Evolutionary conservation across 2,888 invertebrate genomes (phyloP).

Genomic region (Alsophila aescularia): DNA sequence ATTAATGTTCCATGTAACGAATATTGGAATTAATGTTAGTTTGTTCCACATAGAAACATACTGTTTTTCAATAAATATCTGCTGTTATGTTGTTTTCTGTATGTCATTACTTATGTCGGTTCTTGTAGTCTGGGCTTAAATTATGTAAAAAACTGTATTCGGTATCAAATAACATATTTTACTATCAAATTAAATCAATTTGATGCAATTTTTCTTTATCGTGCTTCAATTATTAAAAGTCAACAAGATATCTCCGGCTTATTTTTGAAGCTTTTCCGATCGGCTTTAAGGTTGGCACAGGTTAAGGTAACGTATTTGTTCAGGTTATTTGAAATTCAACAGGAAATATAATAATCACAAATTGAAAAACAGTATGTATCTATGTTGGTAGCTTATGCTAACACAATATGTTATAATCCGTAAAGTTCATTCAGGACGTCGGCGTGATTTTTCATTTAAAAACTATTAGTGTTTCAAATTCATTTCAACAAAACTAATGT

Average conservation of each 20-base stretch:
- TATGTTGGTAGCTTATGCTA: neutral
- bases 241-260: neutral
- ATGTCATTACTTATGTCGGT: neutral
- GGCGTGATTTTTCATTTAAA: neutral
- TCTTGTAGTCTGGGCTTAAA: too few relatives aligned
- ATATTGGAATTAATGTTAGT: conserved; percentile 48
- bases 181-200: neutral
- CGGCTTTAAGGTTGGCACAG: too few relatives aligned
- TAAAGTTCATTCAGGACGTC: neutral
- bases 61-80: conserved; percentile 12
- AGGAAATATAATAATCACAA: neutral
- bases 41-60: conserved; percentile 35
- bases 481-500: neutral
- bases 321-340: too few relatives aligned
- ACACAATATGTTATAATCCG: neutral
- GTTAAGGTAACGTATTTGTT: too few relatives aligned
- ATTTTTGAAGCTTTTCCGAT: too few relatives aligned
- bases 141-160: neutral
- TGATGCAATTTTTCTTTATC: neutral
- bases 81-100: neutral
- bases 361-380: conserved; percentile 10
- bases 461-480: too few relatives aligned
- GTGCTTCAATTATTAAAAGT: neutral
- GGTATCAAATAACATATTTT: neutral
- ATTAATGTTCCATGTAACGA: conserved; percentile 52